Percentiles rank a stretch among this genome's conserved stretches.
These are phyloP conservation scores for Galendromus occidentalis DNA, from an alignment of 1,140 invertebrate species.

Conservation along the genomic window DNA sequence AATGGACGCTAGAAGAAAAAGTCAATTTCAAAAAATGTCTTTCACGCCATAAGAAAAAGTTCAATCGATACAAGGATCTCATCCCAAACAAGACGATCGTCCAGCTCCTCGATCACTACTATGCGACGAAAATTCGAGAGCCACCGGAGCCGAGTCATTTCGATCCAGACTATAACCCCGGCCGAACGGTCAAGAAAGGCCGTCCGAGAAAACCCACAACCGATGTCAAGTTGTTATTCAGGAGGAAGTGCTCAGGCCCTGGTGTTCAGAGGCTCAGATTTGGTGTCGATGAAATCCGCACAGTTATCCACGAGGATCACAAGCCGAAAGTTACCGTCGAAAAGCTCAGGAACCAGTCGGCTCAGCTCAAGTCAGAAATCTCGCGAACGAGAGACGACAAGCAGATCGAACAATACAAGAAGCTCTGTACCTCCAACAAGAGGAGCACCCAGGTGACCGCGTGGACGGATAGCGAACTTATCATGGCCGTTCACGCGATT, in stretches of 20 bases:
- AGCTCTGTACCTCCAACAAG: background rate
- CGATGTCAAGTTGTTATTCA: background rate
- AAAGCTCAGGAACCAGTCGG: background rate
- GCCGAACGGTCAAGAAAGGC: background rate
- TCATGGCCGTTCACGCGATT: slow-evolving; percentile 25
- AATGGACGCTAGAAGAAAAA: background rate
- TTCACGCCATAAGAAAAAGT: background rate
- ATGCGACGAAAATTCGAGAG: background rate
- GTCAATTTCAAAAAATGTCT: slow-evolving; percentile 1
- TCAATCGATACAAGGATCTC: slow-evolving; percentile 7
- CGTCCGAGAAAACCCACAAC: background rate
- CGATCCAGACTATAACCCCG: slow-evolving; percentile 1
- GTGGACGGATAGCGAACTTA: slow-evolving; percentile 6
- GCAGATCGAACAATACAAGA: background rate
- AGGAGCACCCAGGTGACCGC: background rate
- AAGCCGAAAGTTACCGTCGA: background rate
- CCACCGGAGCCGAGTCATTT: background rate
- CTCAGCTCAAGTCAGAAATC: background rate
- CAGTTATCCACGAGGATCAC: background rate
- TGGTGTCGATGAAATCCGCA: background rate
- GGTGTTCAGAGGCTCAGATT: background rate
- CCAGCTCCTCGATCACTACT: background rate
- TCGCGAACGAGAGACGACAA: background rate
- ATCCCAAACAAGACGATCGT: slow-evolving; percentile 1
- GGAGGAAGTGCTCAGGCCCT: background rate